These are phyloP conservation scores for Ctenosaura bakeri DNA, from an alignment of 2,797 vertebrate species.

Conservation along the genomic window DNA sequence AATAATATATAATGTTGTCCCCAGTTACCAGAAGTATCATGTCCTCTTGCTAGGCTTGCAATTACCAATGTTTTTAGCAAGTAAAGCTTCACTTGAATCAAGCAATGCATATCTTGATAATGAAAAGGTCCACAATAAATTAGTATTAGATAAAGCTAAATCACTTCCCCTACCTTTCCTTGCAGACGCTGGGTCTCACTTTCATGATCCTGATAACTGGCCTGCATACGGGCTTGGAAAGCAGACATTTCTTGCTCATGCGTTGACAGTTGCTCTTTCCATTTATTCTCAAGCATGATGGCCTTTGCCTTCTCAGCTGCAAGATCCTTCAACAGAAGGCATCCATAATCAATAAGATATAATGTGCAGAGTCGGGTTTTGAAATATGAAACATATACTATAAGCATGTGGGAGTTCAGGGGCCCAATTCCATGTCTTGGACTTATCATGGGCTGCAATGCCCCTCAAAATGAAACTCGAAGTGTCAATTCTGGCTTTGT, in stretches of 20 bases:
- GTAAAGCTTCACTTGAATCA: background rate
- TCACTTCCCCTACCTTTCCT: constrained; percentile 84
- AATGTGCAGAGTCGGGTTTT: background rate
- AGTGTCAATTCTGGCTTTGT: too few species aligned
- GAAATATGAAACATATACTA: background rate
- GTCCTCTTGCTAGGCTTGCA: background rate
- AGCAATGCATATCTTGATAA: background rate
- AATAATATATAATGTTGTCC: background rate
- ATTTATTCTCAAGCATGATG: constrained; percentile 82
- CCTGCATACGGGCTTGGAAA: constrained; percentile 92
- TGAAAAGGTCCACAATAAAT: background rate
- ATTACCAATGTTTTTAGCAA: background rate
- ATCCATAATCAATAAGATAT: background rate
- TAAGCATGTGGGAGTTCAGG: too few species aligned
- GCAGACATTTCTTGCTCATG: constrained; percentile 89
- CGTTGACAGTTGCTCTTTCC: constrained; percentile 90
- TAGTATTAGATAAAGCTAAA: background rate
- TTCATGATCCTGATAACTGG: constrained; percentile 92
- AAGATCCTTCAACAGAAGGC: constrained; percentile 84
- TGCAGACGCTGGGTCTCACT: constrained; percentile 91
- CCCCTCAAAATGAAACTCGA: too few species aligned
- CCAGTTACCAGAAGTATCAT: background rate
- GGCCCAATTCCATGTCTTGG: too few species aligned
- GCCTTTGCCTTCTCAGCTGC: constrained; percentile 89
- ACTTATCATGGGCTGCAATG: too few species aligned